Base-by-base conservation (phyloP, 2,113 vertebrate genomes). In the Lophius piscatorius region DNA sequence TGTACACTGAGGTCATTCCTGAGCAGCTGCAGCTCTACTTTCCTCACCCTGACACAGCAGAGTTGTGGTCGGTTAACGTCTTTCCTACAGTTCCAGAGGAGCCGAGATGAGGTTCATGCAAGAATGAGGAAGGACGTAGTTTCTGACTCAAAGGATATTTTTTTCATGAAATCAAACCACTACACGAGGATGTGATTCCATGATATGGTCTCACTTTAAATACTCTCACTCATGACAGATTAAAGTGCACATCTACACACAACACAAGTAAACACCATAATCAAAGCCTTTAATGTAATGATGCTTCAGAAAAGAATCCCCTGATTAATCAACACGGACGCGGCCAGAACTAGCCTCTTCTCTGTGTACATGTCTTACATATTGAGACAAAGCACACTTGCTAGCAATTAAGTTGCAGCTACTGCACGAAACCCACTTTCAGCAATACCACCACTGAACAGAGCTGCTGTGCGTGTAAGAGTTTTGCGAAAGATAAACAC, bases 271-370 rank as follows among this genome's bases (percentile, higher is more conserved):
- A 66, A 75, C 54, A 34, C 2, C 17, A 38, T 16, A 48, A 74
- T 78, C 49, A 54, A 17, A 38, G 24, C 13, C 46, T 23, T 8
- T 26, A 8, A 35, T 17, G 6, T 12, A n/a, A 46, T 5, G 18
- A 23, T 21, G 29, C 54, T 39, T 44, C 66, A 60, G 58, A 74
- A 81, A 75, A 75, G 36, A 76, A 85, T 64, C 49, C 11, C 2
- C 31, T 65, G 65, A 81, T 74, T 67, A 80, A 65, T 48, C 41
- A 7, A 81, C 79, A 84, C 67, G 82, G 73, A 82, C 49, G 2
- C 9, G 5, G 58, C 41, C 60, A 75, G 74, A 78, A 41, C 39
- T 59, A 68, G 36, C 35, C 1, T 55, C 39, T 55, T 52, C 47
- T 39, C 11, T 8, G 21, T 69, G 60, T 82, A 78, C 74, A 66